phyloP scores from a whole-genome alignment of 2,888 invertebrate species.

The Thymelicus lineola region DNA sequence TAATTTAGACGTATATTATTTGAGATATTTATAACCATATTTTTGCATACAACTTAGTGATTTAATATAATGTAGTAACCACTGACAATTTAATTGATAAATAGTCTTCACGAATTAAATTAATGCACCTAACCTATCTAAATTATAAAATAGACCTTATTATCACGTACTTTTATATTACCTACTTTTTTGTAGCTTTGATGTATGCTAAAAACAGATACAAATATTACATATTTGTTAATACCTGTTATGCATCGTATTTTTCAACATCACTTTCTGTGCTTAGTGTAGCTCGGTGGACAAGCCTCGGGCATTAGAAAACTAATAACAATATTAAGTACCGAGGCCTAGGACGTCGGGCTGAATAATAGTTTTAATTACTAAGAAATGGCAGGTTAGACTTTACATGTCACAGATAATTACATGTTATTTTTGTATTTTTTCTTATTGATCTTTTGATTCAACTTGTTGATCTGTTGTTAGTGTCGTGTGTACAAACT shows the following conservation, averaged over 20 bases:
- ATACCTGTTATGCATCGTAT: slow-evolving; percentile 1
- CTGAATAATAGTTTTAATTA: slow-evolving; percentile 67
- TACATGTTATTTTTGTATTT: background rate
- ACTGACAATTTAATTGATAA: too few relatives aligned
- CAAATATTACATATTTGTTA: background rate
- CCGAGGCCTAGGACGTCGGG: slow-evolving; percentile 51
- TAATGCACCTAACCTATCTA: too few relatives aligned
- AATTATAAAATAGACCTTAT: too few relatives aligned
- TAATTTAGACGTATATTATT: too few relatives aligned
- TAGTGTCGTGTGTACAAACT: too few relatives aligned
- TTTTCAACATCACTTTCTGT: slow-evolving; percentile 31
- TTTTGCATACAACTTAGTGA: too few relatives aligned
- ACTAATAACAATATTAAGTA: slow-evolving; percentile 68
- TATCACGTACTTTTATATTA: too few relatives aligned
- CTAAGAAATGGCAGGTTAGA: slow-evolving; percentile 50
- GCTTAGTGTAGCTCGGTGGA: slow-evolving; percentile 44
- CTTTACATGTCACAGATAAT: background rate
- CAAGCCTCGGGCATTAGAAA: slow-evolving; percentile 46
- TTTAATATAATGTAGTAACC: too few relatives aligned
- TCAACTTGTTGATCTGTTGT: too few relatives aligned
- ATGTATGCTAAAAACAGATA: background rate
- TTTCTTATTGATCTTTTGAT: background rate
- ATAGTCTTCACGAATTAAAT: too few relatives aligned
- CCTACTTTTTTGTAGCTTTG: background rate
- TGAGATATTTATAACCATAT: too few relatives aligned